These are phyloP conservation scores for Panulirus ornatus DNA, from an alignment of 1,140 invertebrate genomes.

Conservation along the genomic window DNA sequence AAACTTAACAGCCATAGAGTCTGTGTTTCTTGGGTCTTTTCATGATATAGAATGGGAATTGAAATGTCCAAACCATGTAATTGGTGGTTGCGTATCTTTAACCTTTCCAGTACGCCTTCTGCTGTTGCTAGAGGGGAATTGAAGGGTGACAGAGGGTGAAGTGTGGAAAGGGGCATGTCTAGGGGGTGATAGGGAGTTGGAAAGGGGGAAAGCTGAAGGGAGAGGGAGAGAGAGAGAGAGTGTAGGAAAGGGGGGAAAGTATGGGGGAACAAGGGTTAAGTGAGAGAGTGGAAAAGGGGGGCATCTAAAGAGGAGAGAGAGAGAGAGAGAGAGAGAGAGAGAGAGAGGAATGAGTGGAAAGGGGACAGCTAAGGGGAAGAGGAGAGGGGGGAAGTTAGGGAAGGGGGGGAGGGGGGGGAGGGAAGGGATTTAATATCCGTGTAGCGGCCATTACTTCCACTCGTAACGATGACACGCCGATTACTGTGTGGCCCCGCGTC, in stretches of 20 bases:
- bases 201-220: background rate
- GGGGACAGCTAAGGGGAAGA: background rate
- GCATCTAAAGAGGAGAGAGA: background rate
- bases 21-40: background rate
- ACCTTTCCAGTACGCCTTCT: background rate
- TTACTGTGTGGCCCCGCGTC: constrained; percentile 50
- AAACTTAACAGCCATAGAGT: too few species aligned
- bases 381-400: background rate
- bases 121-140: too few species aligned
- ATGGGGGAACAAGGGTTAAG: background rate
- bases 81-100: background rate
- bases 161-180: background rate
- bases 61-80: background rate
- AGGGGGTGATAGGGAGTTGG: background rate
- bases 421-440: constrained; percentile 70
- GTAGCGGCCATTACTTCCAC: constrained; percentile 69
- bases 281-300: background rate
- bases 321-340: constrained; percentile 9
- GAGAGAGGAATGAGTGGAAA: background rate
- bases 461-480: constrained; percentile 71
- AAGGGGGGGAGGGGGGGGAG: constrained; percentile 10
- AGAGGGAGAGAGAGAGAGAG: constrained; percentile 15
- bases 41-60: too few species aligned
- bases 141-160: background rate
- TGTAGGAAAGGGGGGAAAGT: background rate